phyloP scores from a whole-genome alignment of 2,797 vertebrate genomes.

The Lophius americanus region DNA sequence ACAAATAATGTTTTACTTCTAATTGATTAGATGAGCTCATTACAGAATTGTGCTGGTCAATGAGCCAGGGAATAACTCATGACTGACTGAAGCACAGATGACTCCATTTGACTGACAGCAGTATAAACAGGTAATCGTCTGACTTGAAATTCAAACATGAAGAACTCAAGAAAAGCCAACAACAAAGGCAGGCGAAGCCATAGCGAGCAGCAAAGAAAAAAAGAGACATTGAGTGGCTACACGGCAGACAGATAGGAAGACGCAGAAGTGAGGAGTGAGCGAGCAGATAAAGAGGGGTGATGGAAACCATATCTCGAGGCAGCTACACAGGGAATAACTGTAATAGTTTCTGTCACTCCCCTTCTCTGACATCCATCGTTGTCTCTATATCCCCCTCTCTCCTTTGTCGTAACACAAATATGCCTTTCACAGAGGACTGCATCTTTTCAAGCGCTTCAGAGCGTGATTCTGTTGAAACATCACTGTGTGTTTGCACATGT shows the following conservation, averaged over 20 bases:
- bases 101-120: slow-evolving; percentile 36
- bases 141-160: slow-evolving; percentile 34
- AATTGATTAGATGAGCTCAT: slow-evolving; percentile 14
- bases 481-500: slow-evolving; percentile 10
- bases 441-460: slow-evolving; percentile 56
- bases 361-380: slow-evolving; percentile 57
- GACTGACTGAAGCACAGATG: not conserved
- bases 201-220: slow-evolving; percentile 41
- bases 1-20: not conserved
- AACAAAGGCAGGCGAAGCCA: slow-evolving; percentile 30
- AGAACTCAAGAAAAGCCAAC: slow-evolving; percentile 17
- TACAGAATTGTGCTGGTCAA: not conserved
- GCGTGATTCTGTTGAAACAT: slow-evolving; percentile 30
- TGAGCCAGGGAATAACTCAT: slow-evolving; percentile 6
- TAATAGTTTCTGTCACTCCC: slow-evolving; percentile 74
- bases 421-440: slow-evolving; percentile 48
- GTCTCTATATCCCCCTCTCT: slow-evolving; percentile 41
- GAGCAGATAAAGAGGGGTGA: slow-evolving; percentile 72
- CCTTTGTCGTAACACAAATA: slow-evolving; percentile 64
- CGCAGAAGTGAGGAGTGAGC: slow-evolving; percentile 46
- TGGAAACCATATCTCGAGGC: slow-evolving; percentile 71
- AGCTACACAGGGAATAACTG: slow-evolving; percentile 72
- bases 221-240: slow-evolving; percentile 45
- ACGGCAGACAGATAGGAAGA: slow-evolving; percentile 40
- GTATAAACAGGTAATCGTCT: slow-evolving; percentile 18